Base-by-base conservation (phyloP, 1,140 invertebrate species). In the Megalopta genalis region DNA sequence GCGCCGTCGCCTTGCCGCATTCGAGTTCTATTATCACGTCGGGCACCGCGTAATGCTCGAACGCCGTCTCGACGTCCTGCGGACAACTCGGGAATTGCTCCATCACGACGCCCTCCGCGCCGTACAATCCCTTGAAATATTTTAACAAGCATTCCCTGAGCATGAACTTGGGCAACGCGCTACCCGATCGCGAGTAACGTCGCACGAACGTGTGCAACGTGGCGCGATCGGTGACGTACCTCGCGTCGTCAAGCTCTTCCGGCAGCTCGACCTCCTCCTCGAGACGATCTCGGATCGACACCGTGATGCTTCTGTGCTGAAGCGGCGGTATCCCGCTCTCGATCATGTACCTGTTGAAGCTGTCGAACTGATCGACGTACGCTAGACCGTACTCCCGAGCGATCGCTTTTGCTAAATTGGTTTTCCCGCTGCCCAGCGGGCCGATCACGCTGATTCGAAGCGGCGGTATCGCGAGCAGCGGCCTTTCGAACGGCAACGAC, bases 361-460 rank as follows among this genome's bases (percentile, higher is more conserved):
- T 71, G 10, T 93, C 77, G 37, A 86, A 84, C 85, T 93, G 94
- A 89, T 94, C 91, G 62, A 94, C 75, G 81, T 94, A 92, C 21
- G 90, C 83, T 57, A 94, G 87, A 14, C 94, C 94, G 52, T 93
- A 92, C 84, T 94, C 93, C 81, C 92, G 93, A 0, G 93, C 91
- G 37, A 95, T 81, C 25, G 83, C 63, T 83, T 92, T 91, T 2
- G 93, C 87, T 64, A 94, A 65, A 21, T 90, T 92, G 4, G 93
- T 93, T 89, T 93, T 94, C 8, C 94, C 94, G 89, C 92, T 92
- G 57, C 93, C 94, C 39, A 91, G 86, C 25, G 89, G 83, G 23
- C 93, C 94, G n/a, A 94, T 86, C 9, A 95, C 81, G 76, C 94
- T 95, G 79, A 95, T 92, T 86, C 93, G 93, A 27, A 93, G 84